phyloP scores from a whole-genome alignment of 2,113 vertebrate genomes.

The Narcine bancroftii region DNA sequence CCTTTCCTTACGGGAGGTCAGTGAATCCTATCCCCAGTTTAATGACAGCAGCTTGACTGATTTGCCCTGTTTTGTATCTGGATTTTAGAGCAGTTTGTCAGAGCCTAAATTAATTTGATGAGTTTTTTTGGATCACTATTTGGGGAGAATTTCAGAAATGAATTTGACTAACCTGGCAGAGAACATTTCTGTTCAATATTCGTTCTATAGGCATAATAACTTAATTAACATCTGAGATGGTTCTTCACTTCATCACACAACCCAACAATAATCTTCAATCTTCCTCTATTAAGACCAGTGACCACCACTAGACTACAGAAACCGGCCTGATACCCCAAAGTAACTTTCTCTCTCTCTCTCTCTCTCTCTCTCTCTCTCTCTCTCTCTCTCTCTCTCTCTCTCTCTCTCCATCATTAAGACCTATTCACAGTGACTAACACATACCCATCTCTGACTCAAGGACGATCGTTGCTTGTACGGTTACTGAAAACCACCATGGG shows the following conservation, averaged over 20 bases:
- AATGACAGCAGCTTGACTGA: constrained; percentile 56
- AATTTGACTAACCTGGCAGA: constrained; percentile 54
- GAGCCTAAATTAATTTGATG: neutral
- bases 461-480: neutral
- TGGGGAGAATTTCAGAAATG: constrained; percentile 64
- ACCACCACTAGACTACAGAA: neutral
- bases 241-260: neutral
- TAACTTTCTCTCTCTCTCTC: neutral
- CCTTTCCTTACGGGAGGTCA: constrained; percentile 51
- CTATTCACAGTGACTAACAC: neutral
- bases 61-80: constrained; percentile 47
- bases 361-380: neutral
- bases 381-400: neutral
- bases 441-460: neutral
- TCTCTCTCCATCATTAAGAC: neutral
- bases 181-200: constrained; percentile 44
- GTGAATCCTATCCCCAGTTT: constrained; percentile 44
- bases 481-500: neutral
- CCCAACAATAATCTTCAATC: neutral
- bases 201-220: constrained; percentile 37
- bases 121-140: constrained; percentile 58
- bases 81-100: constrained; percentile 63
- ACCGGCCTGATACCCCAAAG: neutral
- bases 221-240: neutral
- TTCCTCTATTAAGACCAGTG: neutral